A percentile compares a stretch with the other conserved stretches of the same genome.
phyloP scores from a whole-genome alignment of 2,888 invertebrate genomes.

The Lochmaea crataegi region DNA sequence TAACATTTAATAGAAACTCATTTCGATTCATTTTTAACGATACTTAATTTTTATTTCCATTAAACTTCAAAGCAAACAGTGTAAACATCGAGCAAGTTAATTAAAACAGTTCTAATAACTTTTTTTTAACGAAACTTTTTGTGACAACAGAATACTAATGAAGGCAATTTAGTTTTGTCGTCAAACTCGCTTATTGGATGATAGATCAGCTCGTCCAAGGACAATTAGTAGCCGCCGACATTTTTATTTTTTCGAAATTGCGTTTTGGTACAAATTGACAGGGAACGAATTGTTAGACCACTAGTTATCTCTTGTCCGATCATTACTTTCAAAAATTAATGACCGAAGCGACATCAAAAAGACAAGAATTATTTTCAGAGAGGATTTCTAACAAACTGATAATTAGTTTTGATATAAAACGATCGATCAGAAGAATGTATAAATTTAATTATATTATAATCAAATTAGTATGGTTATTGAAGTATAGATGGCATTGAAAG shows the following conservation, averaged over 20 bases:
- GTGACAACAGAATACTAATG: not conserved
- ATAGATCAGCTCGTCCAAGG: slow-evolving; percentile 3
- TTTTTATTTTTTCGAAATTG: slow-evolving; percentile 16
- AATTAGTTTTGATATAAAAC: slow-evolving; percentile 18
- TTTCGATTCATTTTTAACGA: too few relatives aligned
- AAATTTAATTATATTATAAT: too few relatives aligned
- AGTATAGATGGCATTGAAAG: too few relatives aligned
- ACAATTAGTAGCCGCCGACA: slow-evolving; percentile 13
- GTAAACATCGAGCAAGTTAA: not conserved
- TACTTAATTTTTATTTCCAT: not conserved
- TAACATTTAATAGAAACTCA: too few relatives aligned
- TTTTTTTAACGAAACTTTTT: not conserved
- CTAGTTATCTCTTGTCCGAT: slow-evolving; percentile 18
- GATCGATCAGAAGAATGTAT: not conserved
- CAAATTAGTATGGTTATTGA: too few relatives aligned
- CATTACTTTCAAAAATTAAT: slow-evolving; percentile 26
- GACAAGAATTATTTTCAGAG: slow-evolving; percentile 20
- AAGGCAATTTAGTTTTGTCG: slow-evolving; percentile 16
- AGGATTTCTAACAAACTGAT: slow-evolving; percentile 1
- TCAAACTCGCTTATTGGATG: slow-evolving; percentile 7
- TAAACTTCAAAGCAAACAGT: not conserved
- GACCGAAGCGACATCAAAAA: slow-evolving; percentile 20
- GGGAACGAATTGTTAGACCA: slow-evolving; percentile 27
- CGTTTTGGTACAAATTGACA: slow-evolving; percentile 29
- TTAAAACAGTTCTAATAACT: not conserved